Conservation (phyloP, 2,888 invertebrate species). For the Erynnis tages region DNA sequence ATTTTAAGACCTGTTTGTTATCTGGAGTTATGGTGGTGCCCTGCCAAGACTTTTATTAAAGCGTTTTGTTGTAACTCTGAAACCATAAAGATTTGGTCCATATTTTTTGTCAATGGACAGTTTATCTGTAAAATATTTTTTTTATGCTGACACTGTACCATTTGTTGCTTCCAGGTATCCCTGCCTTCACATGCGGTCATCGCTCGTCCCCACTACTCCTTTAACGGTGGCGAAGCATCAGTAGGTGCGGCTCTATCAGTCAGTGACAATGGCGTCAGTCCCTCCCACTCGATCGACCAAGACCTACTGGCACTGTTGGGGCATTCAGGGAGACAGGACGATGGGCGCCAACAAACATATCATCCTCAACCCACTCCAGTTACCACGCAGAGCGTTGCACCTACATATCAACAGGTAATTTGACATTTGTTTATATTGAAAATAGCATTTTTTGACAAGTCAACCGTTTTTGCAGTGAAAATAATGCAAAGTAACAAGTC, state of each 20-base stretch:
- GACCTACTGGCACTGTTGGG: constrained; percentile 62
- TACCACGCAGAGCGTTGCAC: constrained; percentile 35
- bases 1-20: no score
- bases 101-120: no score
- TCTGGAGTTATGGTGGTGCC: no score
- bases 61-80: no score
- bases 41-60: no score
- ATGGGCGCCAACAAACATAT: constrained; percentile 48
- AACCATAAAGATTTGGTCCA: no score
- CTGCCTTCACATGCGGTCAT: constrained; percentile 71
- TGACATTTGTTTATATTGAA: background rate
- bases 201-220: constrained; percentile 63
- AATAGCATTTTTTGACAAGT: no score
- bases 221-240: constrained; percentile 72
- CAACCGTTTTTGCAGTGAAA: no score
- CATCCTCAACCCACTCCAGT: constrained; percentile 45
- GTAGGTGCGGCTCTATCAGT: constrained; percentile 74
- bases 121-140: no score
- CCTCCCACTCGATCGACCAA: constrained; percentile 52
- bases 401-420: constrained; percentile 49
- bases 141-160: no score
- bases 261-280: constrained; percentile 57
- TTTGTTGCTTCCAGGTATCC: constrained; percentile 48
- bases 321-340: constrained; percentile 56
- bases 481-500: no score